These are phyloP conservation scores for Argyra leucocephala DNA, from an alignment of 2,888 invertebrate genomes.

Conservation along the genomic window DNA sequence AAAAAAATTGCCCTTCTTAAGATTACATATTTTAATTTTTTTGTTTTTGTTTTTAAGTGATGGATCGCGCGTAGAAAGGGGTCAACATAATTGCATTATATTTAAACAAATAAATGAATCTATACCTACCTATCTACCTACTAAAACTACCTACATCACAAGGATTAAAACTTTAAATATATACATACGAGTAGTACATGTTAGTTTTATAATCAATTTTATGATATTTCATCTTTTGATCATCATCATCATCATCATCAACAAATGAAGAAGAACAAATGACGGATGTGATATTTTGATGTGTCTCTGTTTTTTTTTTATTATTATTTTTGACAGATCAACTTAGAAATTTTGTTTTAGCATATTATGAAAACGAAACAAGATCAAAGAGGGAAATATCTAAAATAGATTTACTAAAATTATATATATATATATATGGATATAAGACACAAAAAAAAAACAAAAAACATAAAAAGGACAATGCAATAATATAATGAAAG, in stretches of 20 bases:
- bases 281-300: constrained; percentile 30
- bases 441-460: not conserved
- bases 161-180: no score
- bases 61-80: constrained; percentile 26
- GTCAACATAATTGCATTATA: constrained; percentile 26
- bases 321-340: constrained; percentile 29
- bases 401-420: no score
- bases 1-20: not conserved
- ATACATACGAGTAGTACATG: no score
- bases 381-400: no score
- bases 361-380: not conserved
- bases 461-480: not conserved
- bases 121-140: no score
- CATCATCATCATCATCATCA: not conserved
- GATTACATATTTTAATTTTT: not conserved
- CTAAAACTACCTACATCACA: no score
- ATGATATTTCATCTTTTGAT: not conserved
- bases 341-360: not conserved
- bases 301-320: constrained; percentile 25
- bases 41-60: constrained; percentile 18
- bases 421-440: no score
- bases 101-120: not conserved
- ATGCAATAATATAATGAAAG: not conserved
- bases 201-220: no score
- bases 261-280: constrained; percentile 10